These are phyloP conservation scores for Pseudococcus jackbeardsleyi DNA, from an alignment of 2,888 invertebrate species.

Conservation along the genomic window DNA sequence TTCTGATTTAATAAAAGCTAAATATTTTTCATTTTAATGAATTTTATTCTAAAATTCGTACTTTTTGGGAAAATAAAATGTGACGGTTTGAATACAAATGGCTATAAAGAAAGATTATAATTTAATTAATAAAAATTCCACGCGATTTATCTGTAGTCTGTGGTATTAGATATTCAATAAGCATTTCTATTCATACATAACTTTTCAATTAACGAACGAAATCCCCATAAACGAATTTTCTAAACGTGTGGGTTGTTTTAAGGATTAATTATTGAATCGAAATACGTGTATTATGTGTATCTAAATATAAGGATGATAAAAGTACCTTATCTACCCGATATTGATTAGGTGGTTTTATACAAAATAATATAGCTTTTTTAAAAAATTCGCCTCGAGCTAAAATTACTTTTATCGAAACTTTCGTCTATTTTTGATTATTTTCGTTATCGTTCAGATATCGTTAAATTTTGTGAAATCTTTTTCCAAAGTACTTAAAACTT, in stretches of 20 bases:
- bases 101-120: not conserved
- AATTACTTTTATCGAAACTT: constrained; percentile 44
- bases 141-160: not conserved
- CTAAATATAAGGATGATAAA: not conserved
- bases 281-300: not conserved
- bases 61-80: not conserved
- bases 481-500: constrained; percentile 44
- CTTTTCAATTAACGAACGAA: not conserved
- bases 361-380: not conserved
- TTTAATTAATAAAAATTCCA: not conserved
- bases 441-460: constrained; percentile 4
- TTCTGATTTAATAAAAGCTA: not conserved
- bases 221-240: not conserved
- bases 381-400: not conserved
- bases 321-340: not conserved
- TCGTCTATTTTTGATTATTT: constrained; percentile 21
- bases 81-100: not conserved
- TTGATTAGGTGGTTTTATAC: not conserved
- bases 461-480: not conserved
- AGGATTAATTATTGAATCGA: not conserved
- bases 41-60: not conserved
- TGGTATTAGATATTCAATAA: not conserved
- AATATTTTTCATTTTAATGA: not conserved
- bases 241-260: not conserved
- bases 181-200: not conserved